A percentile compares a stretch with the other conserved stretches of the same genome.
Evolutionary conservation across 2,888 invertebrate species (phyloP).

Genomic region (Incurvaria masculella): DNA sequence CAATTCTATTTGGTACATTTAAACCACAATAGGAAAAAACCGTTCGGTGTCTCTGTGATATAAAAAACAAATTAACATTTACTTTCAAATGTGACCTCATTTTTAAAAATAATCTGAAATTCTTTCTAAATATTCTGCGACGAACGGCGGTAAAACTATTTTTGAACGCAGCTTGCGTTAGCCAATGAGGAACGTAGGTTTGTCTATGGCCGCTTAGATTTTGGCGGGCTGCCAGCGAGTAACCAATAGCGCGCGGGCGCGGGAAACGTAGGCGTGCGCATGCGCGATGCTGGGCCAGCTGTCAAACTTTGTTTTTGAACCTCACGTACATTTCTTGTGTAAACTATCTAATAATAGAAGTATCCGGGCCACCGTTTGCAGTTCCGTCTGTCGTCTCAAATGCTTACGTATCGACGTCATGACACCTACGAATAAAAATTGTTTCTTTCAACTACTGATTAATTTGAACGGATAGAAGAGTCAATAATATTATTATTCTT

Average conservation of each 20-base stretch:
- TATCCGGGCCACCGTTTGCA: not conserved
- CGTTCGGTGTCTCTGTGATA: too few relatives aligned
- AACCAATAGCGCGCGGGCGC: constrained; percentile 38
- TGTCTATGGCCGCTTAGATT: constrained; percentile 26
- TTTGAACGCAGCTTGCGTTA: constrained; percentile 19
- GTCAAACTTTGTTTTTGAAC: constrained; percentile 21
- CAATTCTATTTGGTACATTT: not conserved
- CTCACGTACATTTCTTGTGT: not conserved
- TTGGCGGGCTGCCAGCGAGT: constrained; percentile 43
- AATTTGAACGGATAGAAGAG: too few relatives aligned
- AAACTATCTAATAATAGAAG: not conserved
- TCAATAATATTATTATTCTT: too few relatives aligned
- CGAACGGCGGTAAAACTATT: constrained; percentile 7
- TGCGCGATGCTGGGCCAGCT: constrained; percentile 27
- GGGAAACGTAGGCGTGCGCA: constrained; percentile 36
- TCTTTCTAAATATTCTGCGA: constrained; percentile 8
- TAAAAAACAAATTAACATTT: too few relatives aligned
- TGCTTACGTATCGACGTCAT: too few relatives aligned
- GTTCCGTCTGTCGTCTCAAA: not conserved
- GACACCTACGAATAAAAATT: too few relatives aligned
- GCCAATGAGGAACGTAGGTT: constrained; percentile 34
- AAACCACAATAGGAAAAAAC: too few relatives aligned
- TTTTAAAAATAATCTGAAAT: constrained; percentile 2
- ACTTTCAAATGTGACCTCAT: not conserved
- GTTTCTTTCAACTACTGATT: too few relatives aligned